Percentiles rank a stretch among this genome's conserved stretches.
Conservation (phyloP, 2,888 invertebrate genomes). For the Thelaira solivaga region DNA sequence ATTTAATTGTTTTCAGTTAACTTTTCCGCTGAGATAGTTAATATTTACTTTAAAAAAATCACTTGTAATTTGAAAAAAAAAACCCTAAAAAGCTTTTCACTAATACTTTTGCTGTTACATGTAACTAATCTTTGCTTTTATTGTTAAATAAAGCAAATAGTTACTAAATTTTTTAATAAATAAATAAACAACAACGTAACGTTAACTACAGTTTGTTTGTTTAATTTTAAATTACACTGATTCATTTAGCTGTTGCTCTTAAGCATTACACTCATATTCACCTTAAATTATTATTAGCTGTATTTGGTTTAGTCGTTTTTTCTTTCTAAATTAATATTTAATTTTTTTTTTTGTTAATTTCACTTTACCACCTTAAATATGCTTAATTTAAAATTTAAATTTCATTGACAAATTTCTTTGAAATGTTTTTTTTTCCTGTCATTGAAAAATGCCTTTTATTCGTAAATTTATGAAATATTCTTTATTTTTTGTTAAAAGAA, state of each 20-base stretch:
- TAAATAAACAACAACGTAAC: too few relatives aligned
- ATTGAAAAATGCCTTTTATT: conserved; percentile 1
- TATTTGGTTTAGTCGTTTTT: background rate
- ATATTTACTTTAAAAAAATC: too few relatives aligned
- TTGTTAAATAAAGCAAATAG: too few relatives aligned
- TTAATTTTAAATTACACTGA: background rate
- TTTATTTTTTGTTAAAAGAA: background rate
- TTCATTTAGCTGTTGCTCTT: background rate
- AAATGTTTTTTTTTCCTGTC: background rate
- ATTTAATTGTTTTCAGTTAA: too few relatives aligned
- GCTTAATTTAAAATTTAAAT: background rate
- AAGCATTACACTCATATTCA: conserved; percentile 19
- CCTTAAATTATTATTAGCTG: conserved; percentile 29
- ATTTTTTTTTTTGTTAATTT: background rate
- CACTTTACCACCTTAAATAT: background rate
- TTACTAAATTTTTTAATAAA: too few relatives aligned
- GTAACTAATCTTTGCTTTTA: too few relatives aligned
- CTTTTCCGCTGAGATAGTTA: too few relatives aligned
- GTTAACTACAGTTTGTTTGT: background rate
- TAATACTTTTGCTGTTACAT: too few relatives aligned
- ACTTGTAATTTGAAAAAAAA: too few relatives aligned
- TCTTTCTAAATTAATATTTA: conserved; percentile 8
- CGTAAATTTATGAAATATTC: conserved; percentile 17
- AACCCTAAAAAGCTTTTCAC: too few relatives aligned
- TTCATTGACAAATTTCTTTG: conserved; percentile 2